Evolutionary conservation across 2,888 invertebrate genomes (phyloP).

Genomic region (Actias luna): DNA sequence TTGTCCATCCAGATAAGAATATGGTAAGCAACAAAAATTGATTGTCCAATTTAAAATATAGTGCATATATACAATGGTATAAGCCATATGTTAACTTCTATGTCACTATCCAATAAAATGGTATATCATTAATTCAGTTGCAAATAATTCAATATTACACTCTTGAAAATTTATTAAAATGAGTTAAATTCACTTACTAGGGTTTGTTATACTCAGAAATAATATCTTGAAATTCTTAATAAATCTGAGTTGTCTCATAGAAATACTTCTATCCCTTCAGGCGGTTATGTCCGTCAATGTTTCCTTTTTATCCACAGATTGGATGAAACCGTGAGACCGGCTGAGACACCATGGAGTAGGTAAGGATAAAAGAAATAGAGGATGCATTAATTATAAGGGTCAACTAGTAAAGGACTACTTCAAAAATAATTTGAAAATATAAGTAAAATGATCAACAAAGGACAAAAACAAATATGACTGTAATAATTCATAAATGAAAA

Average conservation of each 20-base stretch:
- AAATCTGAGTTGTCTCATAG: constrained; percentile 8
- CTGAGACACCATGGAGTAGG: constrained; percentile 56
- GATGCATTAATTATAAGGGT: not conserved
- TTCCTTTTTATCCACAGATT: constrained; percentile 80
- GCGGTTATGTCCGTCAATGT: constrained; percentile 79
- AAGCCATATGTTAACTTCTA: not conserved
- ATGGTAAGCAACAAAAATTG: constrained; percentile 56
- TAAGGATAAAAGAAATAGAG: constrained; percentile 50
- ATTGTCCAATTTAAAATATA: not conserved
- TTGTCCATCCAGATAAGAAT: constrained; percentile 99
- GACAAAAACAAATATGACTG: not conserved
- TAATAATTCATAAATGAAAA: not conserved
- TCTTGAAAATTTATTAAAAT: not conserved
- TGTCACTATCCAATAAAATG: not conserved
- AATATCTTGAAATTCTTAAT: not conserved
- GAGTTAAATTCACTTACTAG: not conserved
- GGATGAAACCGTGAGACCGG: constrained; percentile 53
- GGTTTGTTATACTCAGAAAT: no score
- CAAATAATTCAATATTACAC: not conserved
- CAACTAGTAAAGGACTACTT: not conserved
- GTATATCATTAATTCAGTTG: no score
- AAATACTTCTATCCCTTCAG: constrained; percentile 40
- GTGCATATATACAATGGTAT: not conserved
- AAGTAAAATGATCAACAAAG: not conserved
- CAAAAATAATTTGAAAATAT: not conserved